Evolutionary conservation across 2,797 vertebrate species (phyloP), one percentile per base, ranked within the genome.

Genomic region (Macroramphosus scolopax): DNA sequence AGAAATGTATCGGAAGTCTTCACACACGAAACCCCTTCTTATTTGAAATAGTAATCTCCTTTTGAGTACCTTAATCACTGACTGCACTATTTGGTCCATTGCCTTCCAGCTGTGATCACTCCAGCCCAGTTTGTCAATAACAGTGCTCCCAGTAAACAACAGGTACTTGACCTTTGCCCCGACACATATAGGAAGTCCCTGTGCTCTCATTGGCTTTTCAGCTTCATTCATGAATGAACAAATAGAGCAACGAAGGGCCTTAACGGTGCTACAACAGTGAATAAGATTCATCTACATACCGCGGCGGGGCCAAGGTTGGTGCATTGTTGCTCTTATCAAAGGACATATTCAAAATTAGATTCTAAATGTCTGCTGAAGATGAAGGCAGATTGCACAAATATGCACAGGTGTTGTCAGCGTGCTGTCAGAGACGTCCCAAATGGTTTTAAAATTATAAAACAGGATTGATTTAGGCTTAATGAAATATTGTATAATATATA

Each of bases 141-240:
- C 48, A 56, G 52, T 55, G 35, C 63, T 85, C 68, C 50, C n/a
- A 50, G 58, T 80, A 68, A 83, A 87, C 85, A 87, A 87, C 73
- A 75, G 77, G 80, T 71, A 68, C 79, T 88, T 89, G 83, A 89
- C 82, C 69, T 85, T 73, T 87, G 80, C 58, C 75, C 57, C 41
- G 65, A 64, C 57, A 70, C 50, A 76, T 55, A 68, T 64, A 68
- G 77, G 56, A 77, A 57, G 69, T 84, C 74, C 78, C 73, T 10
- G 28, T 61, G 72, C 71, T 33, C 72, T 82, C 69, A 63, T 83
- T 72, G 73, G 57, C 76, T 56, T 74, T 78, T 78, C 74, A 79
- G 60, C 47, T 61, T 80, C 75, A 82, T 86, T 87, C 80, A 86
- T 81, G 75, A 56, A 55, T 7, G 25, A 73, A 58, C 51, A 59